Evolutionary conservation across 2,797 vertebrate species (phyloP).

Genomic region (Anisognathus igniventris): DNA sequence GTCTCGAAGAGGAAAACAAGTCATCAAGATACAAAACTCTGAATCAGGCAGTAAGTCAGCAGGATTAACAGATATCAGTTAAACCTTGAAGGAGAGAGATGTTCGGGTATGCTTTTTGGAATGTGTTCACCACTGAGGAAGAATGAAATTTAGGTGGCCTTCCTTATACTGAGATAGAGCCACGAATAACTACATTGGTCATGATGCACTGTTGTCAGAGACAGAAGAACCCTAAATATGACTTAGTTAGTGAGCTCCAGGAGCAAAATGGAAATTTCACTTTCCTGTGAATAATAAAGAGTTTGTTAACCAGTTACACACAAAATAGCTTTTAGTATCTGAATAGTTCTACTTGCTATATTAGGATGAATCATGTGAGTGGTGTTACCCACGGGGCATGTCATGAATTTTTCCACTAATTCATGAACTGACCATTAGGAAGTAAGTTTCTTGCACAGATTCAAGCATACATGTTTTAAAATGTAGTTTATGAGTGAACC

Average conservation of each 20-base stretch:
- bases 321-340: background rate
- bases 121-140: background rate
- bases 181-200: background rate
- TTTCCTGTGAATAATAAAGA: background rate
- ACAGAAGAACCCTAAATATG: background rate
- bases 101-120: background rate
- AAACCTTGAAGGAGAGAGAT: background rate
- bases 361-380: background rate
- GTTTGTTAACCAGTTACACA: background rate
- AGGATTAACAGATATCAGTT: background rate
- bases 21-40: background rate
- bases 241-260: background rate
- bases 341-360: background rate
- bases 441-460: background rate
- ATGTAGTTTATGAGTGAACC: background rate
- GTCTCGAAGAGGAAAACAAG: background rate
- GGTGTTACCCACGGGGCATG: background rate
- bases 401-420: constrained; percentile 8
- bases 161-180: background rate
- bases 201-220: background rate
- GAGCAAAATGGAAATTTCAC: background rate
- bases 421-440: background rate
- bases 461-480: background rate
- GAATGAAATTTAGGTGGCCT: background rate
- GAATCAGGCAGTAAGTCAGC: background rate